Evolutionary conservation across 2,888 invertebrate species (phyloP).

Genomic region (Prenolepis imparis): DNA sequence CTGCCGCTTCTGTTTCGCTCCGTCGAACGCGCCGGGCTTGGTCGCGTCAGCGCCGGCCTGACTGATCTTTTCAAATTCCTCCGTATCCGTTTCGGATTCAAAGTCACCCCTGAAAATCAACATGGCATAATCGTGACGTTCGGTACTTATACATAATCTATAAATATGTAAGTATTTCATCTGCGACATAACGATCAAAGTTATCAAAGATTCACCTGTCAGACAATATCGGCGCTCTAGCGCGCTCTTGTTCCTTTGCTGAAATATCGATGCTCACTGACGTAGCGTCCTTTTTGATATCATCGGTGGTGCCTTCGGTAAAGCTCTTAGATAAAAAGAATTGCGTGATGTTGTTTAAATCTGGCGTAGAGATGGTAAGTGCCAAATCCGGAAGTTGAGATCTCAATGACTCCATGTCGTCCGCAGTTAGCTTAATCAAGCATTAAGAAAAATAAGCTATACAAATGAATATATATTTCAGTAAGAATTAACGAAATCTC

Average conservation of each 20-base stretch:
- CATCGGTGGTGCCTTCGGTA: conserved; percentile 79
- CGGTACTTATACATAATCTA: background rate
- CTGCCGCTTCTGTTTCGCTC: conserved; percentile 76
- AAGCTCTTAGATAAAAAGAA: conserved; percentile 89
- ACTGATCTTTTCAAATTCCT: conserved; percentile 93
- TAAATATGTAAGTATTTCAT: background rate
- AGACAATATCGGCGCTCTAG: conserved; percentile 75
- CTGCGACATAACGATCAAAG: background rate
- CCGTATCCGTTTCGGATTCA: conserved; percentile 93
- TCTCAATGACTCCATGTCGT: conserved; percentile 89
- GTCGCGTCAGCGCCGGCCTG: conserved; percentile 84
- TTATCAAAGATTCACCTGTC: conserved; percentile 79
- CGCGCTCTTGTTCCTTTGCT: conserved; percentile 75
- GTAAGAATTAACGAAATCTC: background rate
- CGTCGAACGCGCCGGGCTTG: conserved; percentile 81
- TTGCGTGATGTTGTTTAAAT: conserved; percentile 90
- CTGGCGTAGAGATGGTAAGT: conserved; percentile 89
- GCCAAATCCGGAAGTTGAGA: conserved; percentile 90
- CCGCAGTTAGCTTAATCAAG: conserved; percentile 83
- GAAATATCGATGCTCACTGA: conserved; percentile 78
- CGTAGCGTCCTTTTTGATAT: conserved; percentile 80
- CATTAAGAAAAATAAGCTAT: conserved; percentile 60
- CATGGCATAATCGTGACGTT: background rate
- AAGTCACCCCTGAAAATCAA: conserved; percentile 88
- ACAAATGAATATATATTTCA: background rate